Evolutionary conservation across 2,888 invertebrate genomes (phyloP), one percentile per base, ranked within the genome.

Genomic region (Acanthosepion lycidas): DNA sequence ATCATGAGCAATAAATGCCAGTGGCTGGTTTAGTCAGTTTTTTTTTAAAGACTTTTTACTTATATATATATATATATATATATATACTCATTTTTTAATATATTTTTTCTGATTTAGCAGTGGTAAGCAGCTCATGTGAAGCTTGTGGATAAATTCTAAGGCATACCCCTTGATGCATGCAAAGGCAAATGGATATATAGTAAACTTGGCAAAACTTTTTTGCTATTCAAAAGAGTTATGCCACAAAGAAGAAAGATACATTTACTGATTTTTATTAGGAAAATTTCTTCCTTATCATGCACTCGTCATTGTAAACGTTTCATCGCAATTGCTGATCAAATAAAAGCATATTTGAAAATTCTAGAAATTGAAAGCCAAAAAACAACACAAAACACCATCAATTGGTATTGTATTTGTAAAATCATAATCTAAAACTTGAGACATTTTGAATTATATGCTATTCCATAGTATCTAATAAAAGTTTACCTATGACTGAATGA

Each of bases 111-210:
- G n/a, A n/a, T 78, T n/a, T n/a, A 78, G n/a, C n/a, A n/a, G 8
- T 78, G n/a, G 78, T 78, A 78, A 78, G 28, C 78, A 78, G n/a
- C 64, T 64, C 28, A 28, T 28, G 28, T 28, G 28, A 64, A 28
- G 64, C 78, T 15, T 78, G 78, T n/a, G 78, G 78, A 78, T n/a
- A n/a, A 78, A 78, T 78, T 78, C 78, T 78, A n/a, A n/a, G n/a
- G 78, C 78, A 78, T 15, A 78, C 59, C 6, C 9, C n/a, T 78
- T 78, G 0, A n/a, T 78, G 78, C 9, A 12, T 78, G 15, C 28
- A 78, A 28, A 78, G n/a, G 28, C n/a, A 78, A 78, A n/a, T 78
- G n/a, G 78, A 4, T 9, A n/a, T 28, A 78, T 78, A n/a, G 12
- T n/a, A 78, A 78, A 28, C 28, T 64, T 5, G 28, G 18, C 55